Percentiles rank a stretch among this genome's conserved stretches.
These are phyloP conservation scores for Corella eumyota DNA, from an alignment of 23 tunicate species.

Conservation along the genomic window DNA sequence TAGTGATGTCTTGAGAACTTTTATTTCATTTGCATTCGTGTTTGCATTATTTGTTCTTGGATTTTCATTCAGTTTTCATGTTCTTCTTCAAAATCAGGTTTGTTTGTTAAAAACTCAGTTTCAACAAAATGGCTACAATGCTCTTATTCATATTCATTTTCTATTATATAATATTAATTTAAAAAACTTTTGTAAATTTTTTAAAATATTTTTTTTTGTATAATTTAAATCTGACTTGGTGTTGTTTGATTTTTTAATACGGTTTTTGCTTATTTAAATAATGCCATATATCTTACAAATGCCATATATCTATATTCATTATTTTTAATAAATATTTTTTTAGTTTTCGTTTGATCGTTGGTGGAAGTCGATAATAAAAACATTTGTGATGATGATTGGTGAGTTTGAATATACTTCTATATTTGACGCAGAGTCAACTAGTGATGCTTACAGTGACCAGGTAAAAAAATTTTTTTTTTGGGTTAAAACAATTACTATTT, in stretches of 20 bases:
- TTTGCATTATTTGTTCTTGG: conserved; percentile 88
- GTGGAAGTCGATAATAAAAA: conserved; percentile 90
- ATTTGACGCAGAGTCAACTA: conserved; percentile 35
- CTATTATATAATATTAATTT: not conserved
- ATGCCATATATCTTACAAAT: too few species aligned
- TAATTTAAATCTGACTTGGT: too few species aligned
- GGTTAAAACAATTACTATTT: too few species aligned
- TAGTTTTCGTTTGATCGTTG: conserved; percentile 44
- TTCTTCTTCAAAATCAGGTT: conserved; percentile 89
- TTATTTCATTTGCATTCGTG: conserved; percentile 58
- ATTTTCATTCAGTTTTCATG: conserved; percentile 86
- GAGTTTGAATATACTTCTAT: conserved; percentile 78
- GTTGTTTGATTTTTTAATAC: too few species aligned
- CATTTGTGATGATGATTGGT: conserved; percentile 97
- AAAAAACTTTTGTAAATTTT: not conserved
- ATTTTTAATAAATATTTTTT: too few species aligned
- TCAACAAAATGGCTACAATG: not conserved
- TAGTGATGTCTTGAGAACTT: conserved; percentile 64
- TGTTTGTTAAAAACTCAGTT: not conserved
- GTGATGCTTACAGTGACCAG: conserved; percentile 34
- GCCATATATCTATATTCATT: too few species aligned
- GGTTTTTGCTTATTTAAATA: too few species aligned
- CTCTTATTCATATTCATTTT: too few species aligned
- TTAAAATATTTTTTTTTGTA: not conserved
- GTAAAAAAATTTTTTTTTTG: too few species aligned